phyloP scores from a whole-genome alignment of 1,140 invertebrate species.

The Anoplophora glabripennis region DNA sequence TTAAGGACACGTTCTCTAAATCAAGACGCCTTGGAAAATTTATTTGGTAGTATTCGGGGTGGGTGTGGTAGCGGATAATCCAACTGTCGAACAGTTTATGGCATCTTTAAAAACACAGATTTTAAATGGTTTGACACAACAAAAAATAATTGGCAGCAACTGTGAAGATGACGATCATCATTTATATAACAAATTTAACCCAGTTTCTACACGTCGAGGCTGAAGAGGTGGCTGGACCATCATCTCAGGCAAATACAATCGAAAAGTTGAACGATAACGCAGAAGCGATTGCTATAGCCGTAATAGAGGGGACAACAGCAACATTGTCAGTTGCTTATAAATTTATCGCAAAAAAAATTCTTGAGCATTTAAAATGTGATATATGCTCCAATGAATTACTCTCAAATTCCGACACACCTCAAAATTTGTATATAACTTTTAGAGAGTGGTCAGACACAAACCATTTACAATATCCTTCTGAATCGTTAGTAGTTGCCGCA shows the following conservation, averaged over 20 bases:
- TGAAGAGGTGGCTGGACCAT: neutral
- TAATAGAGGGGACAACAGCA: constrained; percentile 5
- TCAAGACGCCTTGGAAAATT: constrained; percentile 20
- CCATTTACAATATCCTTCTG: constrained; percentile 19
- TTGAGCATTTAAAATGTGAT: neutral
- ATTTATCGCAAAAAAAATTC: constrained; percentile 9
- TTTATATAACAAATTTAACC: constrained; percentile 18
- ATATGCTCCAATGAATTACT: constrained; percentile 1
- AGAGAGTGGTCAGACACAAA: constrained; percentile 22
- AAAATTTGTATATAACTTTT: constrained; percentile 21
- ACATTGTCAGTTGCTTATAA: constrained; percentile 21
- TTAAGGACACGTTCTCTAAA: constrained; percentile 16
- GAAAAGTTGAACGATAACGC: neutral
- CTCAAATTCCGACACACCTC: neutral
- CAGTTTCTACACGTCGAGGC: constrained; percentile 17
- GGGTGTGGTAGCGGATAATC: constrained; percentile 24
- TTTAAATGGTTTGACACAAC: constrained; percentile 19
- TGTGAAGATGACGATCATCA: constrained; percentile 19
- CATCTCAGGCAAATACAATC: neutral
- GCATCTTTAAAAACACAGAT: constrained; percentile 25
- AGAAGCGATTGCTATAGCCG: constrained; percentile 4
- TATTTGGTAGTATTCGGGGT: constrained; percentile 20
- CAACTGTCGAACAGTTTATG: constrained; percentile 22
- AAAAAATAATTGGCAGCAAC: constrained; percentile 6
- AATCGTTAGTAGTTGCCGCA: constrained; percentile 13